Base-by-base conservation (phyloP, 2,113 vertebrate genomes). In the Istiophorus platypterus region DNA sequence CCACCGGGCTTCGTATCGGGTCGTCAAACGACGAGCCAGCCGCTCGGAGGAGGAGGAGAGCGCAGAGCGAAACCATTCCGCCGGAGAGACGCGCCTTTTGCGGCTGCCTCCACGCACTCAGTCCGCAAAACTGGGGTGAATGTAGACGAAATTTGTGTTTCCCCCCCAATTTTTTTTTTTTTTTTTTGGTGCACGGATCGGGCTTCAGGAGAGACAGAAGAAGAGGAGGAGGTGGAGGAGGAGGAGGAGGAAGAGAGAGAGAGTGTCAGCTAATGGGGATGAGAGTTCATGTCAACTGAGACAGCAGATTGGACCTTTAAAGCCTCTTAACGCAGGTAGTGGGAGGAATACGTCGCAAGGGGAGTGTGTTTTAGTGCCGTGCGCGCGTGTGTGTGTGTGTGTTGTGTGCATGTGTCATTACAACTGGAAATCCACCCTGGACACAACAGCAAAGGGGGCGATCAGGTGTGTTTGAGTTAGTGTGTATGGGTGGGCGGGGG, bases 301-400 rank as follows among this genome's bases (percentile, higher is more conserved):
- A 77, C 87, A 89, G 90, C 92, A 93, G 94, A 92, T 91, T 90
- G 89, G 88, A 93, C 90, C 78, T 85, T 91, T 77, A 95, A 95
- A 95, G 94, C 94, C 87, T 94, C 93, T 95, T 95, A 95, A 91
- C 88, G 78, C 92, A 90, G 90, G 91, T 92, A 86, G 85, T 70
- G 87, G 88, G 75, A 78, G 82, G 80, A 85, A 88, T 71, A 86
- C 64, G 62, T 59, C 71, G 70, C 77, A 42, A 80, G 75, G 80
- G 73, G 72, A 82, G 81, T 58, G 82, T 87, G 85, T 89, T 84
- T 84, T 17, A 65, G 57, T 77, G 78, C 42, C 63, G 66, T 59
- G 78, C 56, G 78, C 80, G 47, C 76, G 75, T 71, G 78, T 67
- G 15, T 80, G 66, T 65, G 71, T 72, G 76, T 54, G 9, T 73